Base-by-base conservation (phyloP, 2,888 invertebrate genomes). In the Acanthoscelides obtectus region DNA sequence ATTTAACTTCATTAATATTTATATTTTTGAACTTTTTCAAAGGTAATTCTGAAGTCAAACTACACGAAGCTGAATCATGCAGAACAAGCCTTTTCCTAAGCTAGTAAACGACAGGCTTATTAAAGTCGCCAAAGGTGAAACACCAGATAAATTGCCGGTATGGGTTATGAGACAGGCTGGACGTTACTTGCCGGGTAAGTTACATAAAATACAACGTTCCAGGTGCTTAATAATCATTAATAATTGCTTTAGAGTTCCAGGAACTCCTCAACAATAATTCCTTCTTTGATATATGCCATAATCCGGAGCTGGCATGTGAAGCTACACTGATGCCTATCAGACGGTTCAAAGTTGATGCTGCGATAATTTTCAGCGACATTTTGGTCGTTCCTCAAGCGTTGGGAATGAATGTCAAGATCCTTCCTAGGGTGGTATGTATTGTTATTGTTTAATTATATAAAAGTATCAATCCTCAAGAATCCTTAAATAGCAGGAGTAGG, bases 311-410 rank as follows among this genome's bases (percentile, higher is more conserved):
- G 70, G 97, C 98, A 0, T 95, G 95, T 82, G 95, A 98, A 87
- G 94, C 98, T 0, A 99, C 99, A 0, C 87, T 99, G 75, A 95
- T 97, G 87, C 99, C 99, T 0, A 88, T 99, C 68, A 87, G 90
- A 69, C 75, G 84, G 68, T 99, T 93, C 82, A 92, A 95, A 80
- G 87, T 99, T 71, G 99, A 99, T 89, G 98, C 98, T 1, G 95
- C 98, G n/a, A 99, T 99, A 71, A 98, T 99, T 80, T 99, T 99
- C 84, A 98, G 97, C 68, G 99, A 99, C 85, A 99, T 99, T 77
- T 87, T 99, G 65, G 98, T 98, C 4, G 94, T 99, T 80, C 98
- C 98, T 6, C 96, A 98, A 85, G 96, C 96, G 0, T 87, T 97
- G 77, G 98, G 98, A 8, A 91, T 98, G 91, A 90, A 88, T 70